Conservation (phyloP, 1,140 invertebrate genomes). For the Anagrus nilaparvatae region DNA sequence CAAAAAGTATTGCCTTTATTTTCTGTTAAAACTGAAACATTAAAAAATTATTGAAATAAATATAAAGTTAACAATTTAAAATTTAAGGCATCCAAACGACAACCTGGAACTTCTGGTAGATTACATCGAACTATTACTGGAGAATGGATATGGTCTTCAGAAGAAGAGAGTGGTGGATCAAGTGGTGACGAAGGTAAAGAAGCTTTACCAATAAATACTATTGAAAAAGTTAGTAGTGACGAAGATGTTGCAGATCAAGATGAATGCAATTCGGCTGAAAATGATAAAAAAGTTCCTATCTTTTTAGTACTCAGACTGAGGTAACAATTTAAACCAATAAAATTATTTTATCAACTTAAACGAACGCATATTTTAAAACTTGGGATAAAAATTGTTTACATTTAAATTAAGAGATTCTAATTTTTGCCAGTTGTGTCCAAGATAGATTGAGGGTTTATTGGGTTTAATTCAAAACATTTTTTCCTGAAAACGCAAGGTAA, state of each 20-base stretch:
- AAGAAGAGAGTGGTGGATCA: conserved; percentile 53
- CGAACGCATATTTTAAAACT: too few species aligned
- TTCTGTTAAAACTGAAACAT: conserved; percentile 2
- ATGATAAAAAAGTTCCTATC: conserved; percentile 43
- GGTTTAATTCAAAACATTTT: too few species aligned
- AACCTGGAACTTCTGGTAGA: conserved; percentile 83
- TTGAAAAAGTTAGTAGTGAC: conserved; percentile 37
- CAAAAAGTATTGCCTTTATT: conserved; percentile 56
- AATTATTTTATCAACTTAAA: neutral
- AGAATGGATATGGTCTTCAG: conserved; percentile 97
- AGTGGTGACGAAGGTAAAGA: conserved; percentile 45
- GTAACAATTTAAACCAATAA: too few species aligned
- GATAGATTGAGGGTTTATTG: too few species aligned
- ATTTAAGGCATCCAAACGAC: conserved; percentile 59
- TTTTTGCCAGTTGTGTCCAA: too few species aligned
- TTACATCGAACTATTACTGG: conserved; percentile 91
- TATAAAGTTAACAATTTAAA: conserved; percentile 1
- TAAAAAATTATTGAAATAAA: conserved; percentile 5
- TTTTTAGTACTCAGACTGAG: conserved; percentile 77
- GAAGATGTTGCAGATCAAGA: conserved; percentile 33
- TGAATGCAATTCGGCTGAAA: conserved; percentile 25
- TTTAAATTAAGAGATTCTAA: too few species aligned
- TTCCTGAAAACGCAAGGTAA: too few species aligned
- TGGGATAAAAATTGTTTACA: too few species aligned
- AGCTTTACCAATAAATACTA: conserved; percentile 36